Base-by-base conservation (phyloP, 2,113 vertebrate genomes). In the Pygoscelis adeliae region DNA sequence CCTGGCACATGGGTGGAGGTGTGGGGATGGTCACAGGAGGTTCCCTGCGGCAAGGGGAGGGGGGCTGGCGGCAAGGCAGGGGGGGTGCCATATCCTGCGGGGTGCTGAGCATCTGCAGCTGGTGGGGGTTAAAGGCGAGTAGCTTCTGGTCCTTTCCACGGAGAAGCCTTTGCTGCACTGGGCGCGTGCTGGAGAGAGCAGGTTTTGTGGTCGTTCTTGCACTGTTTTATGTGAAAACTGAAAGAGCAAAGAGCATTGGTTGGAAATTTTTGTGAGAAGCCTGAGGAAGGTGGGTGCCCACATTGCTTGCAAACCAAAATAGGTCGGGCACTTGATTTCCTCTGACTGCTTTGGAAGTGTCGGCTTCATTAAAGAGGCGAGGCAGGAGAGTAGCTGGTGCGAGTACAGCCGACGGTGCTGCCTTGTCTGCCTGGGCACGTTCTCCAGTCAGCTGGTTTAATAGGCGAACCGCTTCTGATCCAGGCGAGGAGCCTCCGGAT, bases 401-500 rank as follows among this genome's bases (percentile, higher is more conserved):
- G 2, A 67, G 73, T 3, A 19, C 26, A 32, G 63, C 42, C 10
- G 79, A 5, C 27, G 1, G 55, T 8, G 14, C 73, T 72, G 65
- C 88, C 72, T 38, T 5, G 1, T 29, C 76, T 90, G 72, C 83
- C 74, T 0, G 0, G 27, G 49, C 53, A 12, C 3, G 1, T 61
- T 46, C 62, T 72, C 47, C 78, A 9, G 30, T 4, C 32, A 21
- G 82, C 32, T n/a, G 56, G 53, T 42, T 46, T 47, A 15, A 53
- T 0, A 29, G 49, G 30, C 2, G 3, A 10, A 36, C 11, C 0
- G 14, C 30, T 70, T 69, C 81, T 0, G 10, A 42, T 42, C 5
- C 47, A 25, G 61, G 40, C 0, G 0, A 74, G 66, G 66, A 91
- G 78, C 83, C 53, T 32, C 40, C 0, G 1, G 86, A 11, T 81